A percentile compares a stretch with the other conserved stretches of the same genome.
These are phyloP conservation scores for Diabrotica undecimpunctata DNA, from an alignment of 1,140 invertebrate species.

Conservation along the genomic window DNA sequence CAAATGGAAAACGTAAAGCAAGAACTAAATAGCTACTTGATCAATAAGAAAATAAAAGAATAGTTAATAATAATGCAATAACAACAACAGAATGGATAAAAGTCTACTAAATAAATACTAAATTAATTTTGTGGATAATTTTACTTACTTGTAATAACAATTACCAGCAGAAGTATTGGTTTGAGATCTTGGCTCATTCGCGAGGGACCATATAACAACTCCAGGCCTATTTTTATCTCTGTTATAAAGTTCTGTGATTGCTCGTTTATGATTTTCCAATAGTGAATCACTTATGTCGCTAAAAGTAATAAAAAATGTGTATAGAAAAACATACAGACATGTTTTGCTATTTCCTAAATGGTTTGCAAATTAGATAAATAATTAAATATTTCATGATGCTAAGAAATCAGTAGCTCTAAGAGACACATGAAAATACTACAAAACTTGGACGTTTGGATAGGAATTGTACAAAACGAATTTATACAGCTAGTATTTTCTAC, in stretches of 20 bases:
- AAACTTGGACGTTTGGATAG: no score
- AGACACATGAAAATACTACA: no score
- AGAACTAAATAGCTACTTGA: no score
- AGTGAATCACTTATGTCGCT: constrained; percentile 52
- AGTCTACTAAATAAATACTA: constrained; percentile 6
- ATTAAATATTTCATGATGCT: neutral
- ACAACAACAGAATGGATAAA: no score
- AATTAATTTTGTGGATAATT: constrained; percentile 25
- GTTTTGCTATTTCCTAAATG: neutral
- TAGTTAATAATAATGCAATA: no score
- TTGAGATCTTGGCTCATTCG: constrained; percentile 82
- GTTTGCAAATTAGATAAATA: neutral
- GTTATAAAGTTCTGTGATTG: constrained; percentile 77
- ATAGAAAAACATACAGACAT: neutral
- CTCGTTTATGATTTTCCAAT: constrained; percentile 74
- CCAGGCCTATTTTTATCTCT: constrained; percentile 91
- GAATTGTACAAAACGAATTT: no score
- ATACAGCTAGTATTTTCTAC: no score
- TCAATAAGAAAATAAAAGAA: no score
- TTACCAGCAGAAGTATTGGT: constrained; percentile 58
- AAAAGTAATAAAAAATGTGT: constrained; percentile 49
- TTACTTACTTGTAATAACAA: constrained; percentile 40
- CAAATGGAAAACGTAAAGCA: no score
- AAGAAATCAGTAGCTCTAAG: no score
- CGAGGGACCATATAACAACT: constrained; percentile 93